phyloP scores from a whole-genome alignment of 2,888 invertebrate species.

The Tiphia femorata region DNA sequence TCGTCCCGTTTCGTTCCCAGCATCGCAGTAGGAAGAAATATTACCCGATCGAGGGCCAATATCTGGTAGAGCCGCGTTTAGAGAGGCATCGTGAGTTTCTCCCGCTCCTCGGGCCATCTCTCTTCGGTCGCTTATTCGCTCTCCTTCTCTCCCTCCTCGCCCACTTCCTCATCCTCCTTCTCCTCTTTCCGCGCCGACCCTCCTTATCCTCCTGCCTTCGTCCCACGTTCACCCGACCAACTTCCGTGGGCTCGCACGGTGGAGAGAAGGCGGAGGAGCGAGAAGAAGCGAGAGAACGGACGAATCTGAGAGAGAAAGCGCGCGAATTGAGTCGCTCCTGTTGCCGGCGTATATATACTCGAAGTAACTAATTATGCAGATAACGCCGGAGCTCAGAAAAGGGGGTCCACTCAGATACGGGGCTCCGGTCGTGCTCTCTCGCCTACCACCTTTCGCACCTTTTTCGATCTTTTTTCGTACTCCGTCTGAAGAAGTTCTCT shows the following conservation, averaged over 20 bases:
- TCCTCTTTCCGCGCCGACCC: neutral
- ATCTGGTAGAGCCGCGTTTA: no score
- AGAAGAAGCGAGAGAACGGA: no score
- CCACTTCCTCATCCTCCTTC: conserved; percentile 15
- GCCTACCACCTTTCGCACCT: conserved; percentile 37
- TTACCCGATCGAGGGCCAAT: no score
- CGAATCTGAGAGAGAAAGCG: conserved; percentile 10
- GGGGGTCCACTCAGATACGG: conserved; percentile 48
- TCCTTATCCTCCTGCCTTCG: conserved; percentile 19
- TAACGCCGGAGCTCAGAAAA: conserved; percentile 51
- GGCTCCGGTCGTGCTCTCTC: conserved; percentile 36
- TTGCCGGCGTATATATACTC: conserved; percentile 41
- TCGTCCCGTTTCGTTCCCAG: no score
- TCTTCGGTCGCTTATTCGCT: no score
- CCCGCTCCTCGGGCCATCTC: no score
- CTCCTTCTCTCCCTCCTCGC: no score
- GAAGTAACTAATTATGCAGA: conserved; percentile 61
- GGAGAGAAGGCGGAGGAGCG: no score
- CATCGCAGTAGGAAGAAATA: no score
- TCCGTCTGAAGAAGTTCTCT: neutral
- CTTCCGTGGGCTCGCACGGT: no score
- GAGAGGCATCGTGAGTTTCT: no score
- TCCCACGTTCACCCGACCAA: no score
- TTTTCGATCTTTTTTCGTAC: conserved; percentile 5
- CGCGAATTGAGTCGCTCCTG: conserved; percentile 56